Evolutionary conservation across 2,888 invertebrate genomes (phyloP), one percentile per base, ranked within the genome.

Genomic region (Octodonta nipae): DNA sequence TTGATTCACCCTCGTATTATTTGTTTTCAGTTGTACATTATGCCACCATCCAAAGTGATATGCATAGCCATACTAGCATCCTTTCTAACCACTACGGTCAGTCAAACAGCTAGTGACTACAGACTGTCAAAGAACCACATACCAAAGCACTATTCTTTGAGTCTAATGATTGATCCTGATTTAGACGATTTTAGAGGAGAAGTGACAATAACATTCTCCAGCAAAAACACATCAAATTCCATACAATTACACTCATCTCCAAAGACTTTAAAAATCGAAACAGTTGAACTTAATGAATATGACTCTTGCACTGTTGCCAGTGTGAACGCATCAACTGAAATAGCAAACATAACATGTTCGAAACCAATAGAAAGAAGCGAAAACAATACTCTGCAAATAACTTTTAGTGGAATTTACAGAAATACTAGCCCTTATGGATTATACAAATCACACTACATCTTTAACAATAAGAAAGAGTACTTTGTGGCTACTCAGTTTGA

Each of bases 401-500:
- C n/a, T n/a, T n/a, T n/a, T n/a, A n/a, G n/a, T n/a, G n/a, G n/a
- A n/a, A n/a, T n/a, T n/a, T n/a, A n/a, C n/a, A n/a, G n/a, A n/a
- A n/a, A n/a, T n/a, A n/a, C n/a, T n/a, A n/a, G n/a, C n/a, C n/a
- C n/a, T n/a, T n/a, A 47, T 14, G 70, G 70, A 24, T 67, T 70
- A 44, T 70, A 67, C 43, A 52, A 59, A 33, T 64, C 63, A 13
- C 35, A 33, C 2, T 44, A 45, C 14, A 26, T 13, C 2, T 40
- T 42, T 17, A 17, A 35, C 27, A 42, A 37, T 13, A 11, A 11
- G 7, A 13, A 20, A 2, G 72, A 73, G 30, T 65, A 64, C 41
- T 54, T 78, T n/a, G 71, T 74, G 2, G 69, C 75, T 2, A 78
- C 79, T 0, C 78, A 79, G 38, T 71, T 80, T 30, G 75, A 79